Conservation (phyloP, 2,797 vertebrate genomes). For the Mallotus villosus region DNA sequence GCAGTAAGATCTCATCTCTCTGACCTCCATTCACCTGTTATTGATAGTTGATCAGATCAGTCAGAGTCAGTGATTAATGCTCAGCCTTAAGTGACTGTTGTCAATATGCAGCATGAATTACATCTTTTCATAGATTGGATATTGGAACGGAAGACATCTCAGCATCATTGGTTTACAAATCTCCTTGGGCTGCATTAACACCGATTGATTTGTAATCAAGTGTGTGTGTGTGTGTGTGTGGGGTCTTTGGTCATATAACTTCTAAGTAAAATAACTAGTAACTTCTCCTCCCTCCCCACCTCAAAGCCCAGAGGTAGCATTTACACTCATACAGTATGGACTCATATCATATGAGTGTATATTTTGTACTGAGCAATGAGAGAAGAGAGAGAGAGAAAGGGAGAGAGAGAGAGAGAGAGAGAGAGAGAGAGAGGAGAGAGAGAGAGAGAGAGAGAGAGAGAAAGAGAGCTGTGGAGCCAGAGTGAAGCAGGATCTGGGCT, state of each 20-base stretch:
- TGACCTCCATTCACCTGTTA: conserved; percentile 1
- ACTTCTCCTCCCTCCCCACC: conserved; percentile 22
- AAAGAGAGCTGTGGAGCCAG: too few species aligned
- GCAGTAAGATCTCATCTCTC: too few species aligned
- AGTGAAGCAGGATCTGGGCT: too few species aligned
- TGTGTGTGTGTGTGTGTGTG: conserved; percentile 37
- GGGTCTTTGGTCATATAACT: conserved; percentile 35
- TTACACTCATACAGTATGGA: conserved; percentile 30
- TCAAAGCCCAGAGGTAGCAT: conserved; percentile 29
- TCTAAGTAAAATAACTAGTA: too few species aligned
- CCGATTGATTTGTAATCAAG: conserved; percentile 38
- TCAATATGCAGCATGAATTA: conserved; percentile 25
- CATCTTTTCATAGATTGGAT: conserved; percentile 41
- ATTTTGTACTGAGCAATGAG: conserved; percentile 36
- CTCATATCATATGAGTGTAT: conserved; percentile 23
- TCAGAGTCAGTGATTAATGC: conserved; percentile 17
- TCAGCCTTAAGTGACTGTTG: conserved; percentile 13
- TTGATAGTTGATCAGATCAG: conserved; percentile 13
- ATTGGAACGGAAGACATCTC: conserved; percentile 34
- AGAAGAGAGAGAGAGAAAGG: conserved; percentile 19
- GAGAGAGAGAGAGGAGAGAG: background rate
- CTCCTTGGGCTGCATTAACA: conserved; percentile 40
- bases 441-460: background rate
- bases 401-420: background rate
- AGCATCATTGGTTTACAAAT: conserved; percentile 26